Evolutionary conservation across 2,888 invertebrate species (phyloP).

Genomic region (Metopia argyrocephala): DNA sequence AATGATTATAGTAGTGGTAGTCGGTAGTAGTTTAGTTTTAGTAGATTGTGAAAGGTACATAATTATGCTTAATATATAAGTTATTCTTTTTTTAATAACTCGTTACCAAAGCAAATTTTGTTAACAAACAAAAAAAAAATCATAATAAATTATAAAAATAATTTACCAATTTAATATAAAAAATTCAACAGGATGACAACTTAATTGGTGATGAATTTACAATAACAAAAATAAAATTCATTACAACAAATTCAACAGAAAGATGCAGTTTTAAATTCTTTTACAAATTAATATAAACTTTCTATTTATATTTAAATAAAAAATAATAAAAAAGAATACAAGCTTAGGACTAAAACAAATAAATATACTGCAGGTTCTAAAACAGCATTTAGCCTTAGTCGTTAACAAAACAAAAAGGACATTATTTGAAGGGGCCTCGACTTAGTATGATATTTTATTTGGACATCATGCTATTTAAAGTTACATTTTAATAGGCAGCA

Average conservation of each 20-base stretch:
- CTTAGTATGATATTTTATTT: no score
- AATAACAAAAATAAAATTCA: no score
- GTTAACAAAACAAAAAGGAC: not conserved
- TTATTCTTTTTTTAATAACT: not conserved
- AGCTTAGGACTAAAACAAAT: not conserved
- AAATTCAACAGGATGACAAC: no score
- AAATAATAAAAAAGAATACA: not conserved
- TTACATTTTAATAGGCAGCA: not conserved
- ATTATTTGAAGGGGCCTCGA: no score
- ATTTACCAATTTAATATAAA: no score
- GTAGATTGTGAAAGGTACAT: slow-evolving; percentile 53
- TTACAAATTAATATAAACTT: no score
- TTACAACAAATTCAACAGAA: no score
- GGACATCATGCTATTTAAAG: slow-evolving; percentile 37
- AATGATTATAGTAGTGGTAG: not conserved
- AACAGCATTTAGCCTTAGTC: not conserved
- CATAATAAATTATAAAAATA: not conserved
- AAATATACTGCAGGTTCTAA: not conserved
- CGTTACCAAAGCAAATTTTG: no score
- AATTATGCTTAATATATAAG: slow-evolving; percentile 44
- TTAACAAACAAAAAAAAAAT: not conserved
- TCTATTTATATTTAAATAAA: no score
- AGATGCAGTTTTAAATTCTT: no score
- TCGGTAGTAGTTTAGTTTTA: no score
- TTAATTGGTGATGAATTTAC: no score